Base-by-base conservation (phyloP, 2,113 vertebrate species). In the Ophiodon elongatus region DNA sequence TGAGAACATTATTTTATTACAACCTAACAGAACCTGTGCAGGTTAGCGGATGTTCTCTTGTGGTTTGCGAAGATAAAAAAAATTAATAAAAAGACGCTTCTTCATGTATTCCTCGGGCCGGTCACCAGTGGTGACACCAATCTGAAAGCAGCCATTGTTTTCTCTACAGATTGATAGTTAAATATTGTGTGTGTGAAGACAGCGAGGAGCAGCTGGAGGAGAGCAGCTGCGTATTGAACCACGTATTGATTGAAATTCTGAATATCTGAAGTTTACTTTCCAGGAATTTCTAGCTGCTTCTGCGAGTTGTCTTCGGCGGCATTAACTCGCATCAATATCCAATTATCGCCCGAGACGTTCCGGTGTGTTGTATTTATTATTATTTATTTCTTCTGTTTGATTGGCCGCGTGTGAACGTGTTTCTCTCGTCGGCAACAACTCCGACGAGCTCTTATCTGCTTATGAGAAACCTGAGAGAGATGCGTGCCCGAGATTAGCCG, bases 381-480 rank as follows among this genome's bases (percentile, higher is more conserved):
- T n/a, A n/a, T n/a, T n/a, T n/a, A n/a, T n/a, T n/a, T n/a, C n/a
- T n/a, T n/a, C n/a, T n/a, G n/a, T n/a, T n/a, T n/a, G 83, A 85
- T 76, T 76, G 82, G 75, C 67, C 8, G 62, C 52, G 8, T 39
- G 77, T 39, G 56, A 73, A 84, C 83, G 65, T 25, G 15, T 65
- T 50, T 17, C 73, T 74, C 73, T 79, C 69, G n/a, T 62, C 35
- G 47, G 54, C 86, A 85, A 87, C 69, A 90, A 86, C 63, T 82
- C 63, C 56, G 79, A 89, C 84, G 11, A 74, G 84, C 87, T 88
- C 78, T 77, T 86, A 86, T 89, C 88, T 87, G 25, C 73, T 86
- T 65, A 86, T 78, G 84, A 85, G 76, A 67, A 90, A 85, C 50
- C 83, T 69, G 81, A 62, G 71, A 63, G 73, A 73, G 85, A 84